A percentile compares a stretch with the other conserved stretches of the same genome.
These are phyloP conservation scores for Phrynosoma blainvillii DNA, from an alignment of 2,113 vertebrate genomes.

Conservation along the genomic window DNA sequence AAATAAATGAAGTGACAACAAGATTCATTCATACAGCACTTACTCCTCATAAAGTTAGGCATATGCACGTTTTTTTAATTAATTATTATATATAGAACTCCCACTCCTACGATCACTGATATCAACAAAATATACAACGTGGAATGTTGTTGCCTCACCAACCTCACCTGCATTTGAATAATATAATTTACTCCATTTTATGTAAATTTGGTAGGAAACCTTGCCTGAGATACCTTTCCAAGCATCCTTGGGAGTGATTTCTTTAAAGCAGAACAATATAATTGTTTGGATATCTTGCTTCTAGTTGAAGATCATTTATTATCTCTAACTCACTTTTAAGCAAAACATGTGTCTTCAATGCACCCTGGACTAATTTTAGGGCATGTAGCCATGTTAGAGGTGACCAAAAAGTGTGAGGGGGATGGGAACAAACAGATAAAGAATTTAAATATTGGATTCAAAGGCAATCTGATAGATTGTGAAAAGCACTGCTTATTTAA, in stretches of 20 bases:
- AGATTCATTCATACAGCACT: too few relatives aligned
- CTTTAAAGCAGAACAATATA: neutral
- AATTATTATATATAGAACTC: neutral
- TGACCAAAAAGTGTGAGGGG: neutral
- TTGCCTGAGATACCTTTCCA: neutral
- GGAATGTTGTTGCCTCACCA: neutral
- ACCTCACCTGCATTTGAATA: neutral
- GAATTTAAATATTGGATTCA: constrained; percentile 13
- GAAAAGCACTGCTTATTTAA: constrained; percentile 14
- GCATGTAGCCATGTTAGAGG: neutral
- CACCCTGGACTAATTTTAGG: neutral
- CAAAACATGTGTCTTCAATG: neutral
- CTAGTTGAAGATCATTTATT: neutral
- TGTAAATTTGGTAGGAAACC: neutral
- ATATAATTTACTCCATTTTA: too few relatives aligned
- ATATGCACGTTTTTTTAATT: neutral
- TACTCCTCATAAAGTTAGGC: neutral
- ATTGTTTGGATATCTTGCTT: neutral
- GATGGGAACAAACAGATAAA: neutral
- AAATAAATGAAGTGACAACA: neutral
- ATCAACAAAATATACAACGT: neutral
- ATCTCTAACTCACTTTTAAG: neutral
- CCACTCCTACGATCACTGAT: neutral
- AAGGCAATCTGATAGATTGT: constrained; percentile 7
- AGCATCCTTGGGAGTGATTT: neutral